phyloP scores from a whole-genome alignment of 2,888 invertebrate species.

The Labia minor region DNA sequence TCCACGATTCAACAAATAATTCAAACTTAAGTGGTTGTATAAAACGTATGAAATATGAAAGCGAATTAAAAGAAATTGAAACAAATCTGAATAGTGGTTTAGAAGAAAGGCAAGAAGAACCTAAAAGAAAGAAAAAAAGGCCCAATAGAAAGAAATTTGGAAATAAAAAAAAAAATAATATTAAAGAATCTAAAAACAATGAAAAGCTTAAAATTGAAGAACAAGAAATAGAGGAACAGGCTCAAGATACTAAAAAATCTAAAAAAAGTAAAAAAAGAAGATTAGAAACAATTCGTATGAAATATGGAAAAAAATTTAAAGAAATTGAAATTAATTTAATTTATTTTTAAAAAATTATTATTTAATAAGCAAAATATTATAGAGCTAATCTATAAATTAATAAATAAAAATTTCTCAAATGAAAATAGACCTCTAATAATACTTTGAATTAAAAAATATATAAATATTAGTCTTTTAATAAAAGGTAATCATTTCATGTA shows the following conservation, averaged over 20 bases:
- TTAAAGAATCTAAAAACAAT: conserved; percentile 20
- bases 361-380: no score
- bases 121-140: conserved; percentile 35
- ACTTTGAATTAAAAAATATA: no score
- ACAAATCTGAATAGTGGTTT: conserved; percentile 33
- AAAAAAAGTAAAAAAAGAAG: background rate
- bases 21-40: conserved; percentile 27
- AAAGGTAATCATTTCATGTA: no score
- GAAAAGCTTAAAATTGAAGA: conserved; percentile 8
- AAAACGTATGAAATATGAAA: conserved; percentile 41
- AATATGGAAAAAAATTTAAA: no score
- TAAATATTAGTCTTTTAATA: no score
- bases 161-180: conserved; percentile 22
- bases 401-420: no score
- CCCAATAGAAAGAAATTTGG: conserved; percentile 21
- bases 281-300: no score
- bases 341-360: no score
- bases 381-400: no score
- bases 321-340: no score
- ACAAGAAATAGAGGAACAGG: background rate
- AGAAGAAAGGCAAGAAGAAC: conserved; percentile 41
- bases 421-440: no score
- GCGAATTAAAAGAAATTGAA: conserved; percentile 37
- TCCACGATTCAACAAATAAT: conserved; percentile 31
- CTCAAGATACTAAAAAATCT: background rate